Percentiles rank a stretch among this genome's conserved stretches.
These are phyloP conservation scores for Macaria liturata DNA, from an alignment of 2,888 invertebrate genomes.

Conservation along the genomic window DNA sequence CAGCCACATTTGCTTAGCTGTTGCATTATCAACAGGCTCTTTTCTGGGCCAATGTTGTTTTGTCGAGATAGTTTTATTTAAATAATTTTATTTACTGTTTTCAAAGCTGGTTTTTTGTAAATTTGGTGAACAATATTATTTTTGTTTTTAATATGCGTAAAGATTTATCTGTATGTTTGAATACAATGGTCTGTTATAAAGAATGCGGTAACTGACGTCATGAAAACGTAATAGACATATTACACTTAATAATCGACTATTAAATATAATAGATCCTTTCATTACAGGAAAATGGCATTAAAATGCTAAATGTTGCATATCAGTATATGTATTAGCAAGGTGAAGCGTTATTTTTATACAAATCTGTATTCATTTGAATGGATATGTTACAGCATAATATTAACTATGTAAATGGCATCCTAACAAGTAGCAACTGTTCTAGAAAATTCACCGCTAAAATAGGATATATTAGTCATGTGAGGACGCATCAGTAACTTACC, in stretches of 20 bases:
- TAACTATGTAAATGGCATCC: not conserved
- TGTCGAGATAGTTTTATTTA: no score
- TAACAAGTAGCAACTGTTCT: no score
- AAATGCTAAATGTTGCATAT: conserved; percentile 27
- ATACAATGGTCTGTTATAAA: conserved; percentile 12
- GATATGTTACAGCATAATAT: conserved; percentile 7
- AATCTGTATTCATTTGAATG: conserved; percentile 25
- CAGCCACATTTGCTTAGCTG: no score
- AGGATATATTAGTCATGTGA: no score
- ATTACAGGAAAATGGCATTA: conserved; percentile 15
- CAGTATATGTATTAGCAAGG: conserved; percentile 33
- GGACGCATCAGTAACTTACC: no score
- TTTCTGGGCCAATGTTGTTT: no score
- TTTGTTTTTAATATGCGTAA: no score
- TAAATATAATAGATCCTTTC: conserved; percentile 15
- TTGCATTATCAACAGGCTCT: no score
- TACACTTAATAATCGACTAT: conserved; percentile 4
- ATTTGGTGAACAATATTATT: no score
- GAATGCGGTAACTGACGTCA: conserved; percentile 1
- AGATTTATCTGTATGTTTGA: conserved; percentile 7
- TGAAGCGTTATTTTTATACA: conserved; percentile 23
- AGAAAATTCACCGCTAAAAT: no score
- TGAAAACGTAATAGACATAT: conserved; percentile 1
- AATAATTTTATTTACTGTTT: no score
- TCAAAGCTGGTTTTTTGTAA: no score